These are phyloP conservation scores for Cylas formicarius DNA, from an alignment of 1,140 invertebrate species.

Conservation along the genomic window DNA sequence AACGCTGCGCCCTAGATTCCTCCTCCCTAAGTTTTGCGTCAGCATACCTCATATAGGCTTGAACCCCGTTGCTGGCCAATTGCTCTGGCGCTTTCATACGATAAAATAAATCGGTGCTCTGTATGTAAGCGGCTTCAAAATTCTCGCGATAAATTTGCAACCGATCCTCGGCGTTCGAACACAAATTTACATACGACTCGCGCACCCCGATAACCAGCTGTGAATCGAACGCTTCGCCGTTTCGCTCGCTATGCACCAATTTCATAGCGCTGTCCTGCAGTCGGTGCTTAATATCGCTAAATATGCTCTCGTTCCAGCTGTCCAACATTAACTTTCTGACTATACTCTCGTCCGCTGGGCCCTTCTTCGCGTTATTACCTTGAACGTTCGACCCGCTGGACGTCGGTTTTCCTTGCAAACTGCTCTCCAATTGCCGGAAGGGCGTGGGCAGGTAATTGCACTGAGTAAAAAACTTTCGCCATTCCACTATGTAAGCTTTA, in stretches of 20 bases:
- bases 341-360: constrained; percentile 75
- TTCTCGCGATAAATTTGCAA: constrained; percentile 93
- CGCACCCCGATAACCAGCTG: constrained; percentile 78
- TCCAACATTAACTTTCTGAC: constrained; percentile 94
- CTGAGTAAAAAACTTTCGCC: constrained; percentile 96
- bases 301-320: constrained; percentile 97
- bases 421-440: constrained; percentile 83
- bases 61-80: constrained; percentile 84
- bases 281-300: constrained; percentile 88
- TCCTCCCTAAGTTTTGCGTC: constrained; percentile 93
- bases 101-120: constrained; percentile 91
- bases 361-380: constrained; percentile 35
- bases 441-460: constrained; percentile 95
- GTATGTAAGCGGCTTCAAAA: constrained; percentile 93
- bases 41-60: constrained; percentile 95
- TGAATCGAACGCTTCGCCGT: constrained; percentile 96
- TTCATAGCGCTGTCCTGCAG: constrained; percentile 97
- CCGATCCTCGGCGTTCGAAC: constrained; percentile 87
- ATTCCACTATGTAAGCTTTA: constrained; percentile 93
- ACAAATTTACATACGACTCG: constrained; percentile 73
- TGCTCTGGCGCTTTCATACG: constrained; percentile 86
- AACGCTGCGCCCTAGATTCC: constrained; percentile 84
- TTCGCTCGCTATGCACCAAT: constrained; percentile 89
- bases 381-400: constrained; percentile 50
- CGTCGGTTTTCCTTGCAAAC: constrained; percentile 46